Evolutionary conservation across 1,140 invertebrate genomes (phyloP).

Genomic region (Drosophila arizonae): DNA sequence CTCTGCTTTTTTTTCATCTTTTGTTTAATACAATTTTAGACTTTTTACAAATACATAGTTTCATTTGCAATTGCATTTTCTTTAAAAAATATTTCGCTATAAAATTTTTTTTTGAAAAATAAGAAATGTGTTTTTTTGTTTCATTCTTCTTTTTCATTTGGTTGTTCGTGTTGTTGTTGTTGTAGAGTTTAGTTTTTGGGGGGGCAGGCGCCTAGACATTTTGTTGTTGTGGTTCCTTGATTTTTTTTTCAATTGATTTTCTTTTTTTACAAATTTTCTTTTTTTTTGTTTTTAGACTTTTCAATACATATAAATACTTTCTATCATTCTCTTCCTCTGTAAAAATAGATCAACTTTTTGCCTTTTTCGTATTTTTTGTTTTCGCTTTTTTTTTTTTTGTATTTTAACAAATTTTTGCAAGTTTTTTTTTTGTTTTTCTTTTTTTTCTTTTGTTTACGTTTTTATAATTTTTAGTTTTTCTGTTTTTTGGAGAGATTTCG

Average conservation of each 20-base stretch:
- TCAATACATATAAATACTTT: slow-evolving; percentile 80
- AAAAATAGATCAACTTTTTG: slow-evolving; percentile 76
- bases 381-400: slow-evolving; percentile 45
- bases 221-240: slow-evolving; percentile 71
- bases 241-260: slow-evolving; percentile 34
- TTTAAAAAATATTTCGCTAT: slow-evolving; percentile 76
- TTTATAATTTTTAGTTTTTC: slow-evolving; percentile 45
- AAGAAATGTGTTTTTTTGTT: slow-evolving; percentile 58
- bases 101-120: slow-evolving; percentile 80
- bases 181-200: slow-evolving; percentile 31
- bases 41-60: slow-evolving; percentile 64
- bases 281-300: slow-evolving; percentile 37
- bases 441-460: slow-evolving; percentile 63
- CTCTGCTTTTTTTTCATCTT: slow-evolving; percentile 27
- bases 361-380: slow-evolving; percentile 51
- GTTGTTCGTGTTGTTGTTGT: slow-evolving; percentile 48
- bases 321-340: slow-evolving; percentile 56
- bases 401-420: slow-evolving; percentile 70
- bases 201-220: slow-evolving; percentile 60
- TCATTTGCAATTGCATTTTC: slow-evolving; percentile 41
- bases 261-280: slow-evolving; percentile 45
- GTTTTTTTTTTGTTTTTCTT: slow-evolving; percentile 57
- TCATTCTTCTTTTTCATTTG: slow-evolving; percentile 25
- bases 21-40: slow-evolving; percentile 47
- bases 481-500: slow-evolving; percentile 73